These are phyloP conservation scores for Dissostichus mawsoni DNA, from an alignment of 2,113 vertebrate genomes.

Conservation along the genomic window DNA sequence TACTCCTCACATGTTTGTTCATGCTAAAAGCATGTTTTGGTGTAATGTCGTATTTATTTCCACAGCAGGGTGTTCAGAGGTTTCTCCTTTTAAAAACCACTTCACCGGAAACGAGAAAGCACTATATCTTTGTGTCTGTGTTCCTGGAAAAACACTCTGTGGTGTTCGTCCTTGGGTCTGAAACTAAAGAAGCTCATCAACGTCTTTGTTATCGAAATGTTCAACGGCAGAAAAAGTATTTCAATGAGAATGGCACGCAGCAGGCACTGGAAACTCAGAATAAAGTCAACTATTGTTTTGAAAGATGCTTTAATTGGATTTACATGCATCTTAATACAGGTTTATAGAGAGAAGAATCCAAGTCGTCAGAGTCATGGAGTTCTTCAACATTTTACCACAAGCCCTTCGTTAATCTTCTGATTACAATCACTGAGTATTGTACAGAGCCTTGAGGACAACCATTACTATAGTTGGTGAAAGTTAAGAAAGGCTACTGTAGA, in stretches of 20 bases:
- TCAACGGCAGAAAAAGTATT: background rate
- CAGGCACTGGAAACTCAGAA: no score
- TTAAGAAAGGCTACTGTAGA: no score
- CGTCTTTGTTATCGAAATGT: background rate
- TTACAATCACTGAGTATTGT: no score
- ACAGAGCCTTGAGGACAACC: no score
- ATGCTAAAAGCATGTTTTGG: background rate
- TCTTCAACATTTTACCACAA: no score
- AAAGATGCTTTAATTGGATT: no score
- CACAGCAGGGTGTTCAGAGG: background rate
- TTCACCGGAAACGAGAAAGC: background rate
- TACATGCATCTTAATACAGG: no score
- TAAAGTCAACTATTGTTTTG: no score
- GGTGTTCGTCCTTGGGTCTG: background rate
- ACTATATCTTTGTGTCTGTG: background rate
- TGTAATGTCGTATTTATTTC: background rate
- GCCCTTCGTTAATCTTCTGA: no score
- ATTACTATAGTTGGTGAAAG: no score
- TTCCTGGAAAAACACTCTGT: background rate
- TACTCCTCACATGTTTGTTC: background rate
- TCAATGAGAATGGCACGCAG: background rate
- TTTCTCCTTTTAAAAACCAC: background rate
- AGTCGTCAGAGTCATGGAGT: no score
- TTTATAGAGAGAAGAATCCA: no score
- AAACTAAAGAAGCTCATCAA: background rate